Percentiles rank a stretch among this genome's conserved stretches.
phyloP scores from a whole-genome alignment of 2,797 vertebrate genomes.

The Etheostoma nigrum region DNA sequence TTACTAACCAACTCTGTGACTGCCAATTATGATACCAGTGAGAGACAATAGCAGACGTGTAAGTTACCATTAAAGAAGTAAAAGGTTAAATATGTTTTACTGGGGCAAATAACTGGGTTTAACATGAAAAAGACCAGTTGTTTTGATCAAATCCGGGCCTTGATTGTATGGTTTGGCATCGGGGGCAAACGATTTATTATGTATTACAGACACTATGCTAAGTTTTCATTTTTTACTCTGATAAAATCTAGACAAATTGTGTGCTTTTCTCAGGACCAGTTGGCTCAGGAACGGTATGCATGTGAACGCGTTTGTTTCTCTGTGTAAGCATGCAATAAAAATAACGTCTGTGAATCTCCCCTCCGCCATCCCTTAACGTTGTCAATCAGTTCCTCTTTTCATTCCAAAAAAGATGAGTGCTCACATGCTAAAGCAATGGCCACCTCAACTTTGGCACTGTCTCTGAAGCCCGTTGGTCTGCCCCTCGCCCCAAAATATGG shows the following conservation, averaged over 20 bases:
- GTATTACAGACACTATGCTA: conserved; percentile 50
- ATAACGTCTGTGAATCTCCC: conserved; percentile 45
- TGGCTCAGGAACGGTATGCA: conserved; percentile 25
- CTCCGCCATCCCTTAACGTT: conserved; percentile 52
- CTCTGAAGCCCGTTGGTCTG: conserved; percentile 54
- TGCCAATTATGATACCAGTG: conserved; percentile 34
- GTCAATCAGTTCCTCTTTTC: conserved; percentile 70
- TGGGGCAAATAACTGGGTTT: conserved; percentile 40
- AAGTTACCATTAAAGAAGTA: conserved; percentile 44
- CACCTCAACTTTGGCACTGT: conserved; percentile 38
- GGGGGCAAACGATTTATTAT: conserved; percentile 54
- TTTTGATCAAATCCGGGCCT: conserved; percentile 53
- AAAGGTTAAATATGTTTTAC: conserved; percentile 49
- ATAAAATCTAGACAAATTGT: conserved; percentile 70
- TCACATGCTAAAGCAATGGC: conserved; percentile 50
- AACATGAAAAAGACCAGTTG: conserved; percentile 44
- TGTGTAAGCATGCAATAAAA: conserved; percentile 40
- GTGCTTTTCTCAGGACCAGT: conserved; percentile 42
- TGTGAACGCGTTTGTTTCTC: conserved; percentile 46
- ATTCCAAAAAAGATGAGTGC: conserved; percentile 67
- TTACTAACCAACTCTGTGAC: conserved; percentile 46
- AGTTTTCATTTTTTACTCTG: conserved; percentile 51
- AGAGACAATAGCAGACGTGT: conserved; percentile 43
- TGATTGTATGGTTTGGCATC: conserved; percentile 66
- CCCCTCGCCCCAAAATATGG: conserved; percentile 47